Evolutionary conservation across 1,140 invertebrate species (phyloP), one percentile per base, ranked within the genome.

Genomic region (Aphidius gifuensis): DNA sequence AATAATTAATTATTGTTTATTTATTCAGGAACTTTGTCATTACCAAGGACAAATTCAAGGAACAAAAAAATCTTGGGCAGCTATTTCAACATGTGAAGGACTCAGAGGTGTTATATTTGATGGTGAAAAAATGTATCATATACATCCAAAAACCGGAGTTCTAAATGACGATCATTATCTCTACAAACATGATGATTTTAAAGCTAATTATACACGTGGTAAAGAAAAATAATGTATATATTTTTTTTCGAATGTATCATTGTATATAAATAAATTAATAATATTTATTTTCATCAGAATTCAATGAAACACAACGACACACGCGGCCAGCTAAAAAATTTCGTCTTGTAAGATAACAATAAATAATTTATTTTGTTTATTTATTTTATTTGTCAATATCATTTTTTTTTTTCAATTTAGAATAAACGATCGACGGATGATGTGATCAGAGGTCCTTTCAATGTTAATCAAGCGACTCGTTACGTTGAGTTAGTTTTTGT

Each of bases 401-500:
- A 53, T 45, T 50, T 53, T 51, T 59, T 49, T 57, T 40, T 40
- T 16, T 45, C 40, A 6, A 47, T 46, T 50, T 45, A 90, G 87
- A 86, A 85, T 61, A 91, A 90, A 79, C 83, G 90, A 66, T 80
- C 84, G 2, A 78, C 84, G 21, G 84, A 84, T 50, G 74, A 83
- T 51, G 85, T 2, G 2, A 32, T 95, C 53, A 83, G 87, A 16
- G 92, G 90, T 1, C 94, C 94, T 0, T 97, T 92, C 82, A 94
- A 96, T 80, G 87, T 89, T 40, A 92, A 96, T 76, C 86, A 86
- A 60, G 84, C 89, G 61, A 94, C 94, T 1, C 85, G 94, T 62
- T 97, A 93, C 77, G 91, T 98, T 40, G 96, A 98, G 79, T 77
- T 98, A 61, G 93, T 96, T 48, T 76, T 98, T 51, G 95, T 97